Evolutionary conservation across 2,113 vertebrate species (phyloP).

Genomic region (Channa argus): DNA sequence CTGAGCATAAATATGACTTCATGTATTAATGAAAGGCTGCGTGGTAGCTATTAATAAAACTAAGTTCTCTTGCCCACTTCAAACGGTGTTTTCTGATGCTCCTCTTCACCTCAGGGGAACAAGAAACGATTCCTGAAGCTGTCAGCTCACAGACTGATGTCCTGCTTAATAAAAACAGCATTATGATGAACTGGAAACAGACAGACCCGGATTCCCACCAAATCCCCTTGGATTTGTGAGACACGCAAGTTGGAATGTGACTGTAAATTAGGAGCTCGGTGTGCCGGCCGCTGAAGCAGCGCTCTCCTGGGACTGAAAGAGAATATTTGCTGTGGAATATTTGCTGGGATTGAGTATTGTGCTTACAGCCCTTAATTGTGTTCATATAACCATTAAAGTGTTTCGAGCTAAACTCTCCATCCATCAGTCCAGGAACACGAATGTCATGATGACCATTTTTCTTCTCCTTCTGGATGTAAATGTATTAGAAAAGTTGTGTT

Average conservation of each 20-base stretch:
- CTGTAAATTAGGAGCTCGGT: background rate
- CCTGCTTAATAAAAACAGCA: constrained; percentile 29
- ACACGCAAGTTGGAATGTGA: constrained; percentile 22
- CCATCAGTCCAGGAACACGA: too few relatives aligned
- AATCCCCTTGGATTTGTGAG: constrained; percentile 34
- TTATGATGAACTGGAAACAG: constrained; percentile 30
- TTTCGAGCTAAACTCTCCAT: background rate
- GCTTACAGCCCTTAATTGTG: background rate
- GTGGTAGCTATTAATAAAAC: background rate
- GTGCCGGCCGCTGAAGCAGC: background rate
- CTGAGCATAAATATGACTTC: too few relatives aligned
- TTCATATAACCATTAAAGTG: background rate
- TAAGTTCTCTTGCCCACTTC: background rate
- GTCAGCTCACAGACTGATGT: constrained; percentile 2
- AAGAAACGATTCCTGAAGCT: background rate
- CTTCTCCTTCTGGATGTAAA: too few relatives aligned
- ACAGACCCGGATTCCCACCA: constrained; percentile 4
- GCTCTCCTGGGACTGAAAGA: constrained; percentile 1
- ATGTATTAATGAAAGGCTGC: too few relatives aligned
- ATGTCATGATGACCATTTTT: too few relatives aligned
- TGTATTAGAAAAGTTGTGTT: too few relatives aligned
- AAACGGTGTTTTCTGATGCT: background rate
- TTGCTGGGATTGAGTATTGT: background rate
- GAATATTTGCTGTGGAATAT: background rate
- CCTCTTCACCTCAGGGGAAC: background rate